Evolutionary conservation across 2,797 vertebrate species (phyloP).

Genomic region (Pagetopsis macropterus): DNA sequence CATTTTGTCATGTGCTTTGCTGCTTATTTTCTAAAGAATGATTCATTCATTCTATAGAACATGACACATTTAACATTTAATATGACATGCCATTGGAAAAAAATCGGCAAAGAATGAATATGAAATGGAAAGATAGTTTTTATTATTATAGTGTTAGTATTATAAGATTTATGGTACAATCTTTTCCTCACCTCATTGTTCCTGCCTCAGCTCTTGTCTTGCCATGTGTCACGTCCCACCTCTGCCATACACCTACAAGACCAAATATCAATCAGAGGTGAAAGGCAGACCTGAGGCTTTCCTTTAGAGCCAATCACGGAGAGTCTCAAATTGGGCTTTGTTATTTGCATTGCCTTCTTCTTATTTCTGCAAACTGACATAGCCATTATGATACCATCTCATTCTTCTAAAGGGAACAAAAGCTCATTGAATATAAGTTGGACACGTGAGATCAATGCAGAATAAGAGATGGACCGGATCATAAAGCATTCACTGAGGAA

Average conservation of each 20-base stretch:
- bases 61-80: neutral
- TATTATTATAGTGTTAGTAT: slow-evolving; percentile 20
- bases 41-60: too few relatives aligned
- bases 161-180: slow-evolving; percentile 24
- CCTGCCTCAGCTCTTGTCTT: slow-evolving; percentile 4
- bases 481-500: neutral
- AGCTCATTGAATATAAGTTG: neutral
- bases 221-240: slow-evolving; percentile 28
- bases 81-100: neutral
- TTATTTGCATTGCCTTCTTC: slow-evolving; percentile 19
- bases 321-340: slow-evolving; percentile 19
- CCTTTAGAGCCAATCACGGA: slow-evolving; percentile 46
- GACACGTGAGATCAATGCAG: neutral
- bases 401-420: neutral
- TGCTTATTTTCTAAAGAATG: slow-evolving; percentile 53
- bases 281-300: slow-evolving; percentile 49
- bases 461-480: neutral
- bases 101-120: neutral
- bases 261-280: slow-evolving; percentile 46
- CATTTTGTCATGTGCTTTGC: slow-evolving; percentile 42
- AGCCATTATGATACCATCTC: neutral
- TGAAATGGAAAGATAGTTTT: slow-evolving; percentile 6
- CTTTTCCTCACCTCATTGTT: slow-evolving; percentile 25
- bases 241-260: slow-evolving; percentile 21
- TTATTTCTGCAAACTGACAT: neutral